A percentile compares a stretch with the other conserved stretches of the same genome.
These are phyloP conservation scores for Micromys minutus DNA, from an alignment of 2,113 vertebrate genomes.

Conservation along the genomic window DNA sequence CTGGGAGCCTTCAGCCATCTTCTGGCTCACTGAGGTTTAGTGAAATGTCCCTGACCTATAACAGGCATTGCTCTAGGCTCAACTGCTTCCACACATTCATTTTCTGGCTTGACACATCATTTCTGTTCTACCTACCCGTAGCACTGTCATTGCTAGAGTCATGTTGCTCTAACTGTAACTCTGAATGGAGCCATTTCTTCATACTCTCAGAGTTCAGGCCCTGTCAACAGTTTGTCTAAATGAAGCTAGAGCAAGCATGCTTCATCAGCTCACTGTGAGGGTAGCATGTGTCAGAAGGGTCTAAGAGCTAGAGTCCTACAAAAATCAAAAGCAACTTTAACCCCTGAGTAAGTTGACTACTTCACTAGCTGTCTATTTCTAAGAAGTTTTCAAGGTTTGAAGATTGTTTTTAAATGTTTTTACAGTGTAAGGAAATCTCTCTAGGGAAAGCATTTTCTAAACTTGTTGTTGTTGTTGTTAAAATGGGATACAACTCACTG, in stretches of 20 bases:
- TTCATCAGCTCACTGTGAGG: neutral
- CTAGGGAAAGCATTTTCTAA: constrained; percentile 38
- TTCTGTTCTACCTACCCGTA: neutral
- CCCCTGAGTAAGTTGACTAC: neutral
- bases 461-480: constrained; percentile 55
- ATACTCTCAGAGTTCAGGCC: neutral
- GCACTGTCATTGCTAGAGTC: neutral
- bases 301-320: neutral
- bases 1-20: neutral
- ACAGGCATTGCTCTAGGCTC: neutral
- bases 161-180: neutral
- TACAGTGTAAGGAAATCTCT: constrained; percentile 43
- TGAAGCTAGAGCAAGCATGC: neutral
- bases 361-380: neutral
- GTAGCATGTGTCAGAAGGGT: neutral
- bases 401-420: neutral
- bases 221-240: neutral
- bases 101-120: neutral
- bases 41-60: neutral
- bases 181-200: neutral
- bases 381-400: neutral
- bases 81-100: neutral
- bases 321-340: neutral
- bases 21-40: neutral
- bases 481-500: neutral